phyloP scores from a whole-genome alignment of 2,797 vertebrate genomes.

The Sebastes hubbsi region DNA sequence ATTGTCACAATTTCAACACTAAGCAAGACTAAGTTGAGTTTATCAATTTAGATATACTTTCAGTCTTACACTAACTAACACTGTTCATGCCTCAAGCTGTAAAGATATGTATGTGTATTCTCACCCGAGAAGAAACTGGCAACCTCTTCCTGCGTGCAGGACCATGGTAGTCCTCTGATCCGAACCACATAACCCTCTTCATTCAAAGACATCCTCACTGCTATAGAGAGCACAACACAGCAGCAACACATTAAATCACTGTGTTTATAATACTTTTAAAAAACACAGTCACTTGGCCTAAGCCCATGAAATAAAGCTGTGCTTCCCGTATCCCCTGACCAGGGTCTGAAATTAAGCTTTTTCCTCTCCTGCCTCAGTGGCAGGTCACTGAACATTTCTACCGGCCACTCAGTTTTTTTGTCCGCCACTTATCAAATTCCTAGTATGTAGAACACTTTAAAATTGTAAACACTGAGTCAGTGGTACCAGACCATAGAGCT shows the following conservation, averaged over 20 bases:
- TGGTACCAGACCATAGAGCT: no score
- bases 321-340: not conserved
- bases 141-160: conserved; percentile 87
- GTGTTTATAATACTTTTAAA: not conserved
- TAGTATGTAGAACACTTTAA: no score
- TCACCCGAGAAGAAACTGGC: conserved; percentile 87
- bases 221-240: conserved; percentile 39
- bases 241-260: conserved; percentile 1
- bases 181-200: conserved; percentile 87
- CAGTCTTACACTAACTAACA: not conserved
- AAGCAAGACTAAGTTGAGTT: not conserved
- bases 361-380: no score
- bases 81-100: not conserved
- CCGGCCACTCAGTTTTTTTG: no score
- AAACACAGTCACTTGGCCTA: not conserved
- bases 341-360: no score
- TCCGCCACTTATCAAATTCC: no score
- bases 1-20: not conserved
- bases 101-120: not conserved
- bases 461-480: no score
- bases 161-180: conserved; percentile 89
- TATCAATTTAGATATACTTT: not conserved
- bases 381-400: no score
- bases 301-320: not conserved
- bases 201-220: conserved; percentile 82